A percentile compares a stretch with the other conserved stretches of the same genome.
Conservation (phyloP, 2,113 vertebrate species). For the Phrynocephalus versicolor region DNA sequence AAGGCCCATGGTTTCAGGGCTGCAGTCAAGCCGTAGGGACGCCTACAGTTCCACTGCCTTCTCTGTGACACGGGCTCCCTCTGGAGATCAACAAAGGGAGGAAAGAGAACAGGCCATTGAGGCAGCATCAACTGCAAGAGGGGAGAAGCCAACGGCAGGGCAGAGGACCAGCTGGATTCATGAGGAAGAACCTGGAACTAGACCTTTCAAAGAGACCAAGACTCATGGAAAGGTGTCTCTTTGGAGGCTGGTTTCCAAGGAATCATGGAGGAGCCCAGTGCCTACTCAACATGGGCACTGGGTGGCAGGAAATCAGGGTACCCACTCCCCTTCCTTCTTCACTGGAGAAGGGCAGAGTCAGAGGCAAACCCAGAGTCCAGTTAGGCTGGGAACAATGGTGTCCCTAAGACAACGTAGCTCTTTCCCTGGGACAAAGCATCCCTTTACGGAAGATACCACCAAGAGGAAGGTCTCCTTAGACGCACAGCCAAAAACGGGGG, state of each 20-base stretch:
- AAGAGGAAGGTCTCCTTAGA: neutral
- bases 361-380: neutral
- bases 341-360: neutral
- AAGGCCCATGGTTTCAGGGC: neutral
- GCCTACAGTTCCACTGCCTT: too few relatives aligned
- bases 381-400: neutral
- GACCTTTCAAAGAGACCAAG: neutral
- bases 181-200: neutral
- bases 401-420: neutral
- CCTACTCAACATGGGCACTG: too few relatives aligned
- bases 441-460: neutral
- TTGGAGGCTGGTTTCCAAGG: neutral
- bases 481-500: neutral
- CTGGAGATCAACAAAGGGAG: neutral
- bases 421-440: neutral
- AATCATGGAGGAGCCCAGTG: neutral
- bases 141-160: too few relatives aligned
- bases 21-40: neutral
- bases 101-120: neutral
- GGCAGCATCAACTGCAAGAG: neutral
- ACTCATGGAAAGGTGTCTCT: neutral
- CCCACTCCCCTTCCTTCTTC: neutral
- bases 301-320: neutral
- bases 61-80: neutral
- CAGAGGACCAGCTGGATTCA: neutral